phyloP scores from a whole-genome alignment of 1,140 invertebrate species.

The Bombus balteatus region DNA sequence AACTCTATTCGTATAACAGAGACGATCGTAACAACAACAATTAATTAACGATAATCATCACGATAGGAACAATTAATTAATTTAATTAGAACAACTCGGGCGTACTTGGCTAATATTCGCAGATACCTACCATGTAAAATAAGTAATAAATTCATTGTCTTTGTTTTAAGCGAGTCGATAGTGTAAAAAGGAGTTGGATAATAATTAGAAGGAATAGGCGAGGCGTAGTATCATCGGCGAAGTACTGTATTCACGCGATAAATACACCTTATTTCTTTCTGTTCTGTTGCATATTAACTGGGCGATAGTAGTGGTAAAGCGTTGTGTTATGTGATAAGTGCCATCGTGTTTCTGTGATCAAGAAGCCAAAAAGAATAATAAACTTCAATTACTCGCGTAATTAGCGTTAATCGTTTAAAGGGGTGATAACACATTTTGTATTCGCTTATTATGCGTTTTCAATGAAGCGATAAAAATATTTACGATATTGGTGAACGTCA shows the following conservation, averaged over 20 bases:
- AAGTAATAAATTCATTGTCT: constrained; percentile 26
- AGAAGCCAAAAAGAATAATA: constrained; percentile 76
- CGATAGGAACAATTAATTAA: constrained; percentile 59
- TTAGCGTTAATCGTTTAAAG: constrained; percentile 2
- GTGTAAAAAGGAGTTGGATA: background rate
- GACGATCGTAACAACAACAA: constrained; percentile 72
- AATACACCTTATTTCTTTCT: constrained; percentile 4
- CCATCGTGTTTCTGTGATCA: constrained; percentile 81
- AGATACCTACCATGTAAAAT: constrained; percentile 48
- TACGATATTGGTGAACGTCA: background rate
- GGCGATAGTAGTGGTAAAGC: constrained; percentile 77
- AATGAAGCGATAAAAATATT: constrained; percentile 7
- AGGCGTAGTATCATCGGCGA: constrained; percentile 6
- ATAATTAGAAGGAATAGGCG: constrained; percentile 3
- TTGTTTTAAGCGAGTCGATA: constrained; percentile 52
- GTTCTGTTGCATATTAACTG: background rate
- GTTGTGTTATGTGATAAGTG: constrained; percentile 80
- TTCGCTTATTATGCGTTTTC: background rate
- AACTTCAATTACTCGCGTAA: constrained; percentile 36
- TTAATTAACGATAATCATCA: constrained; percentile 66
- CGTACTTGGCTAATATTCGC: constrained; percentile 53
- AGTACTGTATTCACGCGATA: constrained; percentile 29
- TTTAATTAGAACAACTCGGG: constrained; percentile 49
- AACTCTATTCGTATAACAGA: constrained; percentile 70
- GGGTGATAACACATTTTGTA: background rate